Evolutionary conservation across 2,888 invertebrate species (phyloP).

Genomic region (Mimumesa dahlbomi): DNA sequence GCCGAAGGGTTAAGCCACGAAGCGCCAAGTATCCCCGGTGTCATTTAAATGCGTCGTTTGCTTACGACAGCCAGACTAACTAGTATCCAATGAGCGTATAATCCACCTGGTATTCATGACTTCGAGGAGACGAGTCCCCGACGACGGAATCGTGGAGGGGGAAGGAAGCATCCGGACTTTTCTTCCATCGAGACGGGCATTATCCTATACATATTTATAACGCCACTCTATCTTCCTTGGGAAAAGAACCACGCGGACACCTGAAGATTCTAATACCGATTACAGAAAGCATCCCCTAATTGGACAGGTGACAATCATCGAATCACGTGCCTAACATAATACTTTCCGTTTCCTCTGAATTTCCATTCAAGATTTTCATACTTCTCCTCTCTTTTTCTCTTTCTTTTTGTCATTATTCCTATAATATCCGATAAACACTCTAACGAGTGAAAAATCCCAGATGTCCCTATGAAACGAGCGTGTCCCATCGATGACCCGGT

Average conservation of each 20-base stretch:
- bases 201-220: slow-evolving; percentile 57
- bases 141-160: slow-evolving; percentile 31
- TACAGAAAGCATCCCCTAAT: slow-evolving; percentile 48
- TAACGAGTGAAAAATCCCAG: not conserved
- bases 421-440: not conserved
- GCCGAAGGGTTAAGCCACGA: too few relatives aligned
- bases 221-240: slow-evolving; percentile 37
- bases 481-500: slow-evolving; percentile 8
- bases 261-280: slow-evolving; percentile 41
- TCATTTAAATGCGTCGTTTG: slow-evolving; percentile 24
- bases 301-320: slow-evolving; percentile 58
- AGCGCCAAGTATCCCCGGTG: too few relatives aligned
- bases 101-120: slow-evolving; percentile 27
- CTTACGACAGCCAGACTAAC: slow-evolving; percentile 13
- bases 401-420: too few relatives aligned
- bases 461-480: too few relatives aligned
- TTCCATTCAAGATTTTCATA: too few relatives aligned
- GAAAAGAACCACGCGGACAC: slow-evolving; percentile 29
- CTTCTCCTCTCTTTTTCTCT: too few relatives aligned
- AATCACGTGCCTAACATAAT: not conserved
- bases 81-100: slow-evolving; percentile 33
- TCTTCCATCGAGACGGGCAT: slow-evolving; percentile 30
- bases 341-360: too few relatives aligned
- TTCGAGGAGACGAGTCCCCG: slow-evolving; percentile 18
- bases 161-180: slow-evolving; percentile 39